Percentiles rank a stretch among this genome's conserved stretches.
Evolutionary conservation across 2,797 vertebrate genomes (phyloP).

Genomic region (Sciurus carolinensis): DNA sequence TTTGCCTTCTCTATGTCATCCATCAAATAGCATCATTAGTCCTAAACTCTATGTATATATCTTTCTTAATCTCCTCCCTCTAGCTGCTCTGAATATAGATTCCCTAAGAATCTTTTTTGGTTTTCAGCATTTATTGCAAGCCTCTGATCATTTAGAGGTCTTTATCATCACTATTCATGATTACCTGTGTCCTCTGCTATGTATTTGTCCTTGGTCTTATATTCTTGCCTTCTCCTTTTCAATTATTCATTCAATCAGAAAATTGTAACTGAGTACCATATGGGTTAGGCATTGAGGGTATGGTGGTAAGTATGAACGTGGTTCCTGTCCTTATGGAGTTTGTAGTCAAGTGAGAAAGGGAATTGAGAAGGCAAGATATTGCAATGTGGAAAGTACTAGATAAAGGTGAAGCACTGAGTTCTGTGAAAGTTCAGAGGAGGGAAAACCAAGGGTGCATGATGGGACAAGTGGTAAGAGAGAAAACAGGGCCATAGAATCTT

Average conservation of each 20-base stretch:
- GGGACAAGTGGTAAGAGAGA: not conserved
- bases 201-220: not conserved
- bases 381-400: not conserved
- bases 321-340: not conserved
- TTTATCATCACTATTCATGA: not conserved
- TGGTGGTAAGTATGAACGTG: not conserved
- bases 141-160: constrained; percentile 4
- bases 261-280: not conserved
- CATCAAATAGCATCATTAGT: constrained; percentile 12
- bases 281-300: not conserved
- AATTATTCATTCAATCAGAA: not conserved
- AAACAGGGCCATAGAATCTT: not conserved
- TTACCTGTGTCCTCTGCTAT: not conserved
- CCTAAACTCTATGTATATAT: not conserved
- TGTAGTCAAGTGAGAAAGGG: not conserved
- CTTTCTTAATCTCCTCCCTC: not conserved
- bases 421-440: not conserved
- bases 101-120: not conserved
- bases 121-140: constrained; percentile 46
- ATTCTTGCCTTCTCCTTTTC: constrained; percentile 16
- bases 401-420: not conserved
- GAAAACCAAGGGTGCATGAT: not conserved
- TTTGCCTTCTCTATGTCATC: not conserved
- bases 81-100: constrained; percentile 46
- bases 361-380: not conserved